Percentiles rank a stretch among this genome's conserved stretches.
These are phyloP conservation scores for Lepidocolaptes lacrymiger DNA, from an alignment of 2,797 vertebrate genomes.

Conservation along the genomic window DNA sequence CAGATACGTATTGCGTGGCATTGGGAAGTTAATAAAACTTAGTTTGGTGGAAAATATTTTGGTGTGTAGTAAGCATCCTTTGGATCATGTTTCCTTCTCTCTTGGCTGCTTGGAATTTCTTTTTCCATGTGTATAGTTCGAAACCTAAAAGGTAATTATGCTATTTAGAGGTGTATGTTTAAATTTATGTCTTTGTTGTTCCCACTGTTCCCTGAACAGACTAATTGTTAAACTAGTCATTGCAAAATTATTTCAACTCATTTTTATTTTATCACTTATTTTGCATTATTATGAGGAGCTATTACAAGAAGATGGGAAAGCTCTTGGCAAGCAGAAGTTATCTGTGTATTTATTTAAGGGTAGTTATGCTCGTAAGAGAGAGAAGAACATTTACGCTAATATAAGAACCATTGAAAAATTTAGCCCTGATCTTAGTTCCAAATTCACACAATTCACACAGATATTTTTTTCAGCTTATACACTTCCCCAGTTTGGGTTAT, in stretches of 20 bases:
- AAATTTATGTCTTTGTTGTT: neutral
- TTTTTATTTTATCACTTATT: conserved; percentile 38
- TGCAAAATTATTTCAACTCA: neutral
- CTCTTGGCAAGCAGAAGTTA: neutral
- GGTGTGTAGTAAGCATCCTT: conserved; percentile 14
- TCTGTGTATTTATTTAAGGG: neutral
- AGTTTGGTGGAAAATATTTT: conserved; percentile 54
- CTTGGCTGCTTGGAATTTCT: neutral
- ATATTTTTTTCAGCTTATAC: neutral
- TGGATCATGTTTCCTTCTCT: conserved; percentile 7
- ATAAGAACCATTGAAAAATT: neutral
- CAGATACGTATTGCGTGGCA: conserved; percentile 28
- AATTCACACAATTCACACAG: neutral
- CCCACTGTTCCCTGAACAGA: neutral
- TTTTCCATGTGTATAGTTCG: neutral
- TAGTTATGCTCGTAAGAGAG: neutral
- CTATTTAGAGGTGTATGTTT: neutral
- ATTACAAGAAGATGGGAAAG: neutral
- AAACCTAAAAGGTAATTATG: conserved; percentile 21
- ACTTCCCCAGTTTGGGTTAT: neutral
- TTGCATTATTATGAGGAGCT: conserved; percentile 17
- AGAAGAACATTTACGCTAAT: neutral
- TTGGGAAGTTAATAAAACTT: conserved; percentile 58
- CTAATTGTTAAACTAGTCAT: neutral
- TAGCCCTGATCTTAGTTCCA: neutral